A percentile compares a stretch with the other conserved stretches of the same genome.
These are phyloP conservation scores for Lichenostomus cassidix DNA, from an alignment of 2,113 vertebrate genomes.

Conservation along the genomic window DNA sequence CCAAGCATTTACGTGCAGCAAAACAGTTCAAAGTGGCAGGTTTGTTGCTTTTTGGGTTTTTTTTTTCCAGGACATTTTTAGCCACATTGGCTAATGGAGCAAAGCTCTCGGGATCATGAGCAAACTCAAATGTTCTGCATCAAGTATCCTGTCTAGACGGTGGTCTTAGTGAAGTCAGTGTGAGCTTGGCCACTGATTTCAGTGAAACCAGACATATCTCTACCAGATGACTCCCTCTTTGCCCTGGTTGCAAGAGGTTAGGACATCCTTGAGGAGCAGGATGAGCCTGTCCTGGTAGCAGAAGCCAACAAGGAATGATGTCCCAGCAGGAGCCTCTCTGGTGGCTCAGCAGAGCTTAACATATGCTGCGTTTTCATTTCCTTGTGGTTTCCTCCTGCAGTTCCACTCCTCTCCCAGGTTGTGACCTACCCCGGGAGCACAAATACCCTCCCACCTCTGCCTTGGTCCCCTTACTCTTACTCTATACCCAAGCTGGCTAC, in stretches of 20 bases:
- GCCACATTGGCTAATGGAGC: constrained; percentile 66
- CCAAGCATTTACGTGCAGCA: neutral
- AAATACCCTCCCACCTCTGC: constrained; percentile 2
- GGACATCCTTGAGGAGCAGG: neutral
- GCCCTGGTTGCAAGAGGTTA: neutral
- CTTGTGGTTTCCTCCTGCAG: neutral
- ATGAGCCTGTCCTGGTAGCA: neutral
- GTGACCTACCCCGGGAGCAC: neutral
- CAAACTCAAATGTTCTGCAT: neutral
- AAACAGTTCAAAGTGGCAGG: constrained; percentile 55
- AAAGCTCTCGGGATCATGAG: constrained; percentile 16
- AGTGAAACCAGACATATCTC: constrained; percentile 60
- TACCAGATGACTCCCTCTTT: constrained; percentile 8
- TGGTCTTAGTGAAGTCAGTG: constrained; percentile 57
- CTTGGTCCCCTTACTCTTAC: neutral
- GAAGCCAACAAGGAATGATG: neutral
- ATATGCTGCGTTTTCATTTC: neutral
- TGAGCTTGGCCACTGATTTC: constrained; percentile 22
- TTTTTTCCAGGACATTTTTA: constrained; percentile 17
- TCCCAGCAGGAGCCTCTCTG: neutral
- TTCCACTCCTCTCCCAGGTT: neutral
- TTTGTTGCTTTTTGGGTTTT: neutral
- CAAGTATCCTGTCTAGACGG: constrained; percentile 29
- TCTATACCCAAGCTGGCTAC: neutral
- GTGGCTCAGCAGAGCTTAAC: neutral